Evolutionary conservation across 2,797 vertebrate species (phyloP), one percentile per base, ranked within the genome.

Genomic region (Siniperca obscura): DNA sequence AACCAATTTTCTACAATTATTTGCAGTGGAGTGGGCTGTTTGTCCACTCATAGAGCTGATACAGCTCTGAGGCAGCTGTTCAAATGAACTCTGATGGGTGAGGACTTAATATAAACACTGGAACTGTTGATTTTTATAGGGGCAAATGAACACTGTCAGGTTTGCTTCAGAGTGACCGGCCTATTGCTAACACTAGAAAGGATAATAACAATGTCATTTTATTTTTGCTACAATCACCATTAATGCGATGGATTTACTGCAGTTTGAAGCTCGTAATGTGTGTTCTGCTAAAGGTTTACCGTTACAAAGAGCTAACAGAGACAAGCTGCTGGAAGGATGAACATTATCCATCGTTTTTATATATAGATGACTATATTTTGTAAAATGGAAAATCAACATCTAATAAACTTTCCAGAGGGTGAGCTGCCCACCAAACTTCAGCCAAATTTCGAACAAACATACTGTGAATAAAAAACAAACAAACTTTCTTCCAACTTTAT

Each of bases 11-110:
- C 40, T 36, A 72, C 22, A 52, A 52, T 81, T 89, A 82, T 89
- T 91, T 88, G 82, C 66, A 46, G 78, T 57, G 70, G 65, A 81
- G 85, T 74, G 77, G 69, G 38, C 73, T 91, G 86, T 89, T 81
- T 90, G 89, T 90, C 80, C 80, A 76, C 70, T 85, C 75, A 1
- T 9, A 44, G 78, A 73, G 86, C 73, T 38, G 80, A 86, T 84
- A 67, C 12, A 40, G 65, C 85, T 86, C 70, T 0, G 81, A 89
- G 67, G 86, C 91, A 91, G 91, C 90, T 94, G 91, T 91, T 92
- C 89, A 93, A 92, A 93, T 91, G 1, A 86, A 83, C 82, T 62
- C 44, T 40, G 90, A 87, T 76, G 82, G 72, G 6, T 64, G 61
- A 88, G 65, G 86, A 68, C 85, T 78, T 84, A 77, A 80, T 76